phyloP scores from a whole-genome alignment of 2,888 invertebrate genomes.

The Lucinisca nassula region DNA sequence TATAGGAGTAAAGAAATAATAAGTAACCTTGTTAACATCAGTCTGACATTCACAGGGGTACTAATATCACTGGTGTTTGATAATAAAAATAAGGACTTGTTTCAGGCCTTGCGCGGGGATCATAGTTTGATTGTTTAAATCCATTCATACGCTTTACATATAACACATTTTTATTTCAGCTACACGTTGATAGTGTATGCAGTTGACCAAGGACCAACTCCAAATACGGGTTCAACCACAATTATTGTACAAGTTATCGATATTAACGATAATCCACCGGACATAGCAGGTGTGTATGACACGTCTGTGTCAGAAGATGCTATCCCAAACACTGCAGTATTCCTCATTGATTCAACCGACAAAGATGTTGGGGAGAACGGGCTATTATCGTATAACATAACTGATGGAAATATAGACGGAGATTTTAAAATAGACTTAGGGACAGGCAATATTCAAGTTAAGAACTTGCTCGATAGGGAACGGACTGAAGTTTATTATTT shows the following conservation, averaged over 20 bases:
- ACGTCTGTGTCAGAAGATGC: slow-evolving; percentile 74
- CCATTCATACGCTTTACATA: too few relatives aligned
- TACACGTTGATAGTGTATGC: slow-evolving; percentile 76
- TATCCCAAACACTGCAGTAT: slow-evolving; percentile 70
- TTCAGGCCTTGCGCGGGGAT: too few relatives aligned
- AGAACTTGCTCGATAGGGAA: slow-evolving; percentile 79
- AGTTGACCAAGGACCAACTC: slow-evolving; percentile 72
- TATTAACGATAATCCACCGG: slow-evolving; percentile 82
- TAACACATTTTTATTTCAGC: slow-evolving; percentile 68
- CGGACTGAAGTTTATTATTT: slow-evolving; percentile 74
- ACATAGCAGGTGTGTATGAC: slow-evolving; percentile 73
- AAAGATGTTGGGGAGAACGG: slow-evolving; percentile 76
- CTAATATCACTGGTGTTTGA: too few relatives aligned
- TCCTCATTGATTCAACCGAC: slow-evolving; percentile 77
- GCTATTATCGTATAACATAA: slow-evolving; percentile 74
- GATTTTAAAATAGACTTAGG: slow-evolving; percentile 77
- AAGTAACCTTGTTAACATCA: too few relatives aligned
- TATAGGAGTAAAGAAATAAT: too few relatives aligned
- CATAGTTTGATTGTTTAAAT: too few relatives aligned
- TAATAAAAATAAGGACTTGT: too few relatives aligned
- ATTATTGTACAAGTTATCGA: slow-evolving; percentile 77
- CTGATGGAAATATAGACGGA: slow-evolving; percentile 75
- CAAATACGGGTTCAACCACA: slow-evolving; percentile 76
- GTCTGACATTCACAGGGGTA: too few relatives aligned
- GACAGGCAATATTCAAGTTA: slow-evolving; percentile 75